Evolutionary conservation across 2,888 invertebrate species (phyloP).

Genomic region (Tipula vernalis): DNA sequence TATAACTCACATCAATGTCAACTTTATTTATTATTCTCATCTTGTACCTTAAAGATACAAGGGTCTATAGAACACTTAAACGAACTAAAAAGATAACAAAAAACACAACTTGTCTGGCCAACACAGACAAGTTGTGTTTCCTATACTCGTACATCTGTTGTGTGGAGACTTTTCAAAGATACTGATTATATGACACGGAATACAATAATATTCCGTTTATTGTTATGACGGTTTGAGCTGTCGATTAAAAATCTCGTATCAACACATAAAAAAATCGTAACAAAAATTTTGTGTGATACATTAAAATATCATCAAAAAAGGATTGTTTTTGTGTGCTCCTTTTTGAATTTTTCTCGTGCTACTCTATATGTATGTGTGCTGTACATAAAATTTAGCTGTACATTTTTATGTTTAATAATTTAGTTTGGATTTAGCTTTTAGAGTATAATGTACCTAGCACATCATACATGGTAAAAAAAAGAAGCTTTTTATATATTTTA

Average conservation of each 20-base stretch:
- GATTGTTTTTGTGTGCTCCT: not conserved
- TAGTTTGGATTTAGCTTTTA: not conserved
- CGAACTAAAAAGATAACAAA: no score
- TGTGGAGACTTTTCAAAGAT: no score
- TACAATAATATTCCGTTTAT: not conserved
- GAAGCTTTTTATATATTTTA: not conserved
- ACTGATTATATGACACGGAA: not conserved
- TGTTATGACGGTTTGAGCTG: not conserved
- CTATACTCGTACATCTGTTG: no score
- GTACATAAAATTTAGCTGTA: not conserved
- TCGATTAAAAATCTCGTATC: not conserved
- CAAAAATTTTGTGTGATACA: not conserved
- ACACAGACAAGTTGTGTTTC: no score
- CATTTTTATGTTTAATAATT: not conserved
- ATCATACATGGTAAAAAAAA: not conserved
- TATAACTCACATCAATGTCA: no score
- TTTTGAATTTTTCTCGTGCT: not conserved
- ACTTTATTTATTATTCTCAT: no score
- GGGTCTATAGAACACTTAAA: no score
- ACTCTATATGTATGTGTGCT: not conserved
- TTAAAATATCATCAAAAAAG: not conserved
- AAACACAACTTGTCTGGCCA: no score
- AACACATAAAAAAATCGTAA: not conserved
- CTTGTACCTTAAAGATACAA: no score
- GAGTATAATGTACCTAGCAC: not conserved